Base-by-base conservation (phyloP, 2,113 vertebrate species). In the Ameiurus melas region DNA sequence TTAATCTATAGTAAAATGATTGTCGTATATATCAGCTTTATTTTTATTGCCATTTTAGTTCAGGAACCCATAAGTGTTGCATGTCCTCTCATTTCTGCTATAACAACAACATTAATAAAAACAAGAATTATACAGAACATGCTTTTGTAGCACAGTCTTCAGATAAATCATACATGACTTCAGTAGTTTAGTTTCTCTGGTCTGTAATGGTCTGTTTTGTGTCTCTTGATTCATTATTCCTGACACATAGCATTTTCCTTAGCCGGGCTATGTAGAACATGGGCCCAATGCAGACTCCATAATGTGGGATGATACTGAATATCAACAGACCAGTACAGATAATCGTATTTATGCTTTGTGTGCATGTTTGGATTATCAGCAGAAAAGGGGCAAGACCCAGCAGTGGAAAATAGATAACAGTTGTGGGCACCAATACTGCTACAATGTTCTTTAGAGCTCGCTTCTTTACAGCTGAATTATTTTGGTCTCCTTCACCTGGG, bases 261-360 rank as follows among this genome's bases (percentile, higher is more conserved):
- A 47, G 83, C 66, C 90, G 92, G 14, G 92, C 89, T 13, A 93
- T 79, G 85, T 93, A 95, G 85, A 95, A 94, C 22, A 93, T 39
- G 1, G 93, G 94, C 1, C 92, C 93, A 0, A 94, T 93, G 71
- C 92, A 89, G 1, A 93, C 73, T 3, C 93, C 94, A 1, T 92
- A 83, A 30, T 33, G 88, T 0, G 93, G 94, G 51, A 93, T 89
- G 0, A 80, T 7, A 36, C 53, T 4, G 8, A 92, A 27, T 30
- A 86, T 1, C 39, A 57, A 0, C 85, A 78, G 4, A 88, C 1
- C 0, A 25, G 36, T 9, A 53, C 90, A 87, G 0, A 51, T 0
- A 0, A 0, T 0, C 0, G 0, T 0, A n/a, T 1, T 27, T 0
- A 0, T 1, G 12, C 27, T 3, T 7, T 3, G 12, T 4, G 1